These are phyloP conservation scores for Diachrysia chrysitis DNA, from an alignment of 2,888 invertebrate species.

Conservation along the genomic window DNA sequence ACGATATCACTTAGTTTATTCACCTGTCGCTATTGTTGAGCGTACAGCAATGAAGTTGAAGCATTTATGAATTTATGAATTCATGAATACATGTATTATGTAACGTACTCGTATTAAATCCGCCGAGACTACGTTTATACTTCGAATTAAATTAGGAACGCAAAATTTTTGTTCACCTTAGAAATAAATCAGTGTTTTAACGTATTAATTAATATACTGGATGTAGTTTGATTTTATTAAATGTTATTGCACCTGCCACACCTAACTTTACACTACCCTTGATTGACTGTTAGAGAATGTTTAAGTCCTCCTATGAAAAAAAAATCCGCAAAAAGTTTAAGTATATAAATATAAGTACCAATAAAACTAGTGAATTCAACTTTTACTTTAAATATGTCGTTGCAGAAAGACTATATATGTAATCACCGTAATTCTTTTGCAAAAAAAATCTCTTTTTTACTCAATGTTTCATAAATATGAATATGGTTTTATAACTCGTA, in stretches of 20 bases:
- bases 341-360: no score
- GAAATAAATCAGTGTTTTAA: not conserved
- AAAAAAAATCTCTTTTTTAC: not conserved
- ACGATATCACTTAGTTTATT: conserved; percentile 42
- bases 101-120: not conserved
- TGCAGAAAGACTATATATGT: not conserved
- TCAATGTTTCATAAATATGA: not conserved
- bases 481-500: conserved; percentile 1
- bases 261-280: no score
- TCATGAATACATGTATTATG: conserved; percentile 2
- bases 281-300: no score
- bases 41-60: conserved; percentile 31
- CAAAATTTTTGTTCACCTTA: not conserved
- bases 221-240: no score
- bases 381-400: no score
- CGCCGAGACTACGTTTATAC: not conserved
- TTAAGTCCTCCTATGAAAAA: no score
- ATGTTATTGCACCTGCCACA: no score
- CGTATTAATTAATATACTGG: no score
- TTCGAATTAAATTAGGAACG: not conserved
- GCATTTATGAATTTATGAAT: conserved; percentile 19
- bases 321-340: no score
- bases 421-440: not conserved
- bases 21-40: conserved; percentile 34
- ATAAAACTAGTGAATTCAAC: no score